Percentiles rank a stretch among this genome's conserved stretches.
Conservation (phyloP, 1,140 invertebrate species). For the Orchesella cincta region DNA sequence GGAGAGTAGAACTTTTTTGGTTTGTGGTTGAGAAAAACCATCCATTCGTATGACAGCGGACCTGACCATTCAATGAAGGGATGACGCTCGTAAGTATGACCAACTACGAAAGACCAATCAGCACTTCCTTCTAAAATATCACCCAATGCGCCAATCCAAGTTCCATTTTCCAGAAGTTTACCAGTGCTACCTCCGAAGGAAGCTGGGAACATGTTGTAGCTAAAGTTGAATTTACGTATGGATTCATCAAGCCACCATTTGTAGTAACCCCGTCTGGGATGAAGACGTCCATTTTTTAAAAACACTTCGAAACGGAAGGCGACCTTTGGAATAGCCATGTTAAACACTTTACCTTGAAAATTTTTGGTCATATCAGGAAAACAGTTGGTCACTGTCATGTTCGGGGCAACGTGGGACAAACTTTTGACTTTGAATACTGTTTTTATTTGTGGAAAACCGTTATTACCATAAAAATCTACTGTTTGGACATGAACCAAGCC, state of each 20-base stretch:
- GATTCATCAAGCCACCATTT: not conserved
- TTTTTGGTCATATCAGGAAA: not conserved
- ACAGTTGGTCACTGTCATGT: not conserved
- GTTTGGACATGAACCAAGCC: not conserved
- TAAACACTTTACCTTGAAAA: not conserved
- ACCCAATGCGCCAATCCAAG: not conserved
- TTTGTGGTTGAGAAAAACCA: not conserved
- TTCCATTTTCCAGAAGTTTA: slow-evolving; percentile 7
- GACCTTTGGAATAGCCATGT: not conserved
- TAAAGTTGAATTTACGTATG: slow-evolving; percentile 3
- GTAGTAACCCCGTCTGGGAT: not conserved
- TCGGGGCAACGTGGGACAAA: not conserved
- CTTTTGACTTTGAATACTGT: not conserved
- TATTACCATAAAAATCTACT: not conserved
- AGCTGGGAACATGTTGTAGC: not conserved
- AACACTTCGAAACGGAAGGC: not conserved
- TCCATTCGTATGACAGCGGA: slow-evolving; percentile 22
- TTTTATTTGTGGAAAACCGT: not conserved
- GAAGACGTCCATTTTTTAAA: not conserved
- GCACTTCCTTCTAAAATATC: not conserved
- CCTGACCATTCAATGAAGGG: not conserved
- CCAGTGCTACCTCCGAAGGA: not conserved
- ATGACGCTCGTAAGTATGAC: not conserved
- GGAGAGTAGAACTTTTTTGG: not conserved
- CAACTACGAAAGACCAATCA: not conserved